Evolutionary conservation across 2,888 invertebrate species (phyloP), one percentile per base, ranked within the genome.

Genomic region (Argyresthia goedartella): DNA sequence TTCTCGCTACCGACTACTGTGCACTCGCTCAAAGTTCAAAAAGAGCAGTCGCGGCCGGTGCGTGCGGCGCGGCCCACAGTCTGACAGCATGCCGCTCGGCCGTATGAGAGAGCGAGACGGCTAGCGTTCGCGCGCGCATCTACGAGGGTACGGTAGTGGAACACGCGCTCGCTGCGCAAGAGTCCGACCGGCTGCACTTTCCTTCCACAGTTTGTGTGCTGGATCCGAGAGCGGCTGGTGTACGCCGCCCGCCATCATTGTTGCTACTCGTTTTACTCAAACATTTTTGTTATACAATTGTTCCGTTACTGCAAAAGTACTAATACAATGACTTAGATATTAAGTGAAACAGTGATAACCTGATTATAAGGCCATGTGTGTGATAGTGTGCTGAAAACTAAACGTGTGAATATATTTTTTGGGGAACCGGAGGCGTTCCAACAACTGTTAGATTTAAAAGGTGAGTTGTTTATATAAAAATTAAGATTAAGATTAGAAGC

Each of bases 401-500:
- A 58, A 61, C 62, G 67, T 67, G 70, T 60, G 64, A 64, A 61
- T 59, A 56, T 62, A 65, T 62, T 64, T 64, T 71, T 72, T 66
- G 61, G 67, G 66, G 69, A 72, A 74, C 67, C 70, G 63, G 64
- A 62, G 71, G 69, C 68, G 69, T 67, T 69, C 69, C 70, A 67
- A 80, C 66, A 75, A 84, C 81, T 79, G 81, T 84, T 81, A 80
- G 77, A 75, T 82, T 82, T 76, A 70, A 81, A 82, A 82, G 84
- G 85, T 81, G 79, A 81, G 81, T 81, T 79, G 34, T 14, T 81
- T 76, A 75, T 79, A 81, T 76, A 78, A 79, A 82, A 82, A 77
- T 76, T 81, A 75, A 66, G 75, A 67, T 56, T 56, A 56, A 55
- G 75, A 69, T 79, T 80, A 73, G 76, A 76, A 76, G 76, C 74